phyloP scores from a whole-genome alignment of 2,797 vertebrate genomes.

The Anguilla anguilla region DNA sequence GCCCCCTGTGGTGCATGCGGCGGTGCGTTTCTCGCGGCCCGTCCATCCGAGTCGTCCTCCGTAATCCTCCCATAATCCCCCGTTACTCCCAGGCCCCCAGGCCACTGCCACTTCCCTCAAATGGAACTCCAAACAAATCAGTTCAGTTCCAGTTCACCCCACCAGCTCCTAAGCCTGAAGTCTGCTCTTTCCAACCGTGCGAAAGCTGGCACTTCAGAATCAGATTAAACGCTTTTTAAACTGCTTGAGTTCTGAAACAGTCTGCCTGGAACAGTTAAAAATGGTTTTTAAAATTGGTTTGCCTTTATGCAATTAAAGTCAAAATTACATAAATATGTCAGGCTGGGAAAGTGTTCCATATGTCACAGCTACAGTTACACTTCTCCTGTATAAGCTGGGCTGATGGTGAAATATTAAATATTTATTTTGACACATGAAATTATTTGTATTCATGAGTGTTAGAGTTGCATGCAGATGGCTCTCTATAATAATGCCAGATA shows the following conservation, averaged over 20 bases:
- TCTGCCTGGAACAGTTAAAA: not conserved
- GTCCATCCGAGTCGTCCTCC: slow-evolving; percentile 41
- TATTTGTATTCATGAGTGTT: not conserved
- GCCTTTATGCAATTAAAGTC: not conserved
- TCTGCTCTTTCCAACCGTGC: not conserved
- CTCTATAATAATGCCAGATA: not conserved
- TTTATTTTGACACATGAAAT: not conserved
- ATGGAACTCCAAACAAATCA: slow-evolving; percentile 41
- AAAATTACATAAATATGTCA: not conserved
- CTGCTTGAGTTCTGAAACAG: not conserved
- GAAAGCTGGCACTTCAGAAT: not conserved
- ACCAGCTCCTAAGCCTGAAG: not conserved
- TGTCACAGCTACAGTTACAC: not conserved
- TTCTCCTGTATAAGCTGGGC: not conserved
- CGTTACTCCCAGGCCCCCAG: slow-evolving; percentile 45
- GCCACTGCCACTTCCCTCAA: slow-evolving; percentile 35
- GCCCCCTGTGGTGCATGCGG: too few species aligned
- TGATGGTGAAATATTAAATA: not conserved
- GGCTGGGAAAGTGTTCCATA: not conserved
- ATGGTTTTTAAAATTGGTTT: not conserved
- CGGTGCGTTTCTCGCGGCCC: slow-evolving; percentile 10
- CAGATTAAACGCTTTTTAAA: not conserved
- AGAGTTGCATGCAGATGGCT: not conserved
- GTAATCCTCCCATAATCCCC: slow-evolving; percentile 50
- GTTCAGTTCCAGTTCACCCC: slow-evolving; percentile 20